Percentiles rank a stretch among this genome's conserved stretches.
These are phyloP conservation scores for Holothuria scabra DNA, from an alignment of 53 echinoderm and acorn worm species.

Conservation along the genomic window DNA sequence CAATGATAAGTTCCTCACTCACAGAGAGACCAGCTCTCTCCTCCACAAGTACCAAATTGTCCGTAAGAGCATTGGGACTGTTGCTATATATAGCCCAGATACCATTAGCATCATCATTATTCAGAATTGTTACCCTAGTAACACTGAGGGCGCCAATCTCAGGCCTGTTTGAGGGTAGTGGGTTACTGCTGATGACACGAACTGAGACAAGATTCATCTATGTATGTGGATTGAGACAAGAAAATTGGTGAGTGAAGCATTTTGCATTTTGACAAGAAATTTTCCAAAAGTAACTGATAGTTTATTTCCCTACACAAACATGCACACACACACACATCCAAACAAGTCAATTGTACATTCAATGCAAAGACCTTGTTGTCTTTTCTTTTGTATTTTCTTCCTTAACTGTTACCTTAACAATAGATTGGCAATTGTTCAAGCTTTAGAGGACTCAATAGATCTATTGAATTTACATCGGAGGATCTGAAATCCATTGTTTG, in stretches of 20 bases:
- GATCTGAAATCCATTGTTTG: no score
- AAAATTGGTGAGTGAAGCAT: neutral
- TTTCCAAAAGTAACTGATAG: no score
- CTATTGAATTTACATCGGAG: no score
- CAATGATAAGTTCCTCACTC: conserved; percentile 89
- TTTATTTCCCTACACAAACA: no score
- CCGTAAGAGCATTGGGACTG: conserved; percentile 83
- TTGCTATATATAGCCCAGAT: conserved; percentile 94
- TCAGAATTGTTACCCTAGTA: conserved; percentile 78
- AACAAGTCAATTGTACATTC: no score
- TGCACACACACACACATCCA: no score
- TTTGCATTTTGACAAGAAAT: no score
- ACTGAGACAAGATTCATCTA: conserved; percentile 82
- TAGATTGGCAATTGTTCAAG: no score
- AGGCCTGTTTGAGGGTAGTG: conserved; percentile 74
- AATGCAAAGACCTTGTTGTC: no score
- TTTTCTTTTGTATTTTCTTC: no score
- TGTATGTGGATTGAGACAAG: neutral
- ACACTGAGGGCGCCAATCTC: conserved; percentile 61
- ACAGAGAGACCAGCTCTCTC: conserved; percentile 86
- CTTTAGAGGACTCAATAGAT: no score
- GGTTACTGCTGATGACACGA: conserved; percentile 63
- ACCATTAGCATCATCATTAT: conserved; percentile 98
- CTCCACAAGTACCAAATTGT: conserved; percentile 65
- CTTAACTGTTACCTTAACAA: no score